Percentiles rank a stretch among this genome's conserved stretches.
Conservation (phyloP, 2,797 vertebrate genomes). For the Phrynocephalus vlangalii region DNA sequence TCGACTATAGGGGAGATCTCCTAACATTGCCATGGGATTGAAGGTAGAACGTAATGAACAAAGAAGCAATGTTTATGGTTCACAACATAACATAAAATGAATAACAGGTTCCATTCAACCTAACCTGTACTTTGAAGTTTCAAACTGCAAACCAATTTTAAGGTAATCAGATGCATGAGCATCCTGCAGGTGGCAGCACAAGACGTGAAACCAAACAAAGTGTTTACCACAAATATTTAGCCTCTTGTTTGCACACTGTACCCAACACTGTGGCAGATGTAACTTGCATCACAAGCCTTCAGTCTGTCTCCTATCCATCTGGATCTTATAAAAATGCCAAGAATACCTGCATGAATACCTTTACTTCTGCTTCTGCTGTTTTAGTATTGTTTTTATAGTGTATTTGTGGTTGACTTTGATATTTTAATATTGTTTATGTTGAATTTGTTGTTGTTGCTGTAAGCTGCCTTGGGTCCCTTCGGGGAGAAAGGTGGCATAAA, state of each 20-base stretch:
- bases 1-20: background rate
- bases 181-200: slow-evolving; percentile 41
- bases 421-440: too few species aligned
- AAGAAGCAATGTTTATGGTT: background rate
- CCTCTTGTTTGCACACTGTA: background rate
- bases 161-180: background rate
- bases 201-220: slow-evolving; percentile 1
- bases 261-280: background rate
- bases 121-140: background rate
- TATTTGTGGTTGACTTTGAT: too few species aligned
- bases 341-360: background rate
- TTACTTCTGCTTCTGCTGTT: too few species aligned
- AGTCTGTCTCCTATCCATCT: background rate
- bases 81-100: background rate
- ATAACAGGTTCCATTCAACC: background rate
- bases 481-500: too few species aligned
- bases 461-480: too few species aligned
- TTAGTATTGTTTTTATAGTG: too few species aligned
- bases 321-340: background rate
- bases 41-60: background rate
- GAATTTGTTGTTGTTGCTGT: too few species aligned
- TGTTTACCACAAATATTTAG: too few species aligned
- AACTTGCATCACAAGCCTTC: background rate
- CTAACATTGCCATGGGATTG: background rate
- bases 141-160: background rate